Evolutionary conservation across 1,140 invertebrate species (phyloP), one percentile per base, ranked within the genome.

Genomic region (Amyelois transitella): DNA sequence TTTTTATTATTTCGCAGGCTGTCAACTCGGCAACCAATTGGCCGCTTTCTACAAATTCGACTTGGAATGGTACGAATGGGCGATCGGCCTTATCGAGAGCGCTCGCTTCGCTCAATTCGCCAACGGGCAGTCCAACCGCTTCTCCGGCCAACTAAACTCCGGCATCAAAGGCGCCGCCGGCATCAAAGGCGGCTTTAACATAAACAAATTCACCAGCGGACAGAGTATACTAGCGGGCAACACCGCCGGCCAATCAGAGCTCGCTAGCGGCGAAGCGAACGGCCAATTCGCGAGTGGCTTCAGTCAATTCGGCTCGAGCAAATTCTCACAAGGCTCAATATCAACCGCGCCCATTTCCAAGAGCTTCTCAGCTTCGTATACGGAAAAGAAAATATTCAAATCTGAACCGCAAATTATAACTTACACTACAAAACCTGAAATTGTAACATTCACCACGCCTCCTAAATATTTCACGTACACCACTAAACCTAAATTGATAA

Each of bases 41-140:
- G 87, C 84, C 1, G 78, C 70, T 0, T 89, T 89, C 80, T 89
- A 84, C 73, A 88, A 83, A 58, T 88, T 89, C 72, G 87, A 89
- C 60, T 44, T 85, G 0, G 79, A 84, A 64, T 89, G 88, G 88
- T 89, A 89, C 72, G 71, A 87, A 68, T 88, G 82, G 76, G 77
- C 81, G 2, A 80, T 88, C 49, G 85, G 82, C 6, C 56, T 86
- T 5, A 72, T 76, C 24, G 81, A 86, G 50, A 86, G 79, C 51
- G 75, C 74, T 0, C 58, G 78, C 1, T 88, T 80, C 68, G 64
- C 75, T 0, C 67, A 81, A 51, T 83, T 58, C 53, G 67, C 57
- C 17, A 69, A 48, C 22, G 57, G 62, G 6, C 62, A 65, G 17
- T 50, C 75, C 8, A 66, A 60, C 54, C n/a, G 54, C 18, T 53